phyloP scores from a whole-genome alignment of 2,888 invertebrate species.

The Cheilosia pagana region DNA sequence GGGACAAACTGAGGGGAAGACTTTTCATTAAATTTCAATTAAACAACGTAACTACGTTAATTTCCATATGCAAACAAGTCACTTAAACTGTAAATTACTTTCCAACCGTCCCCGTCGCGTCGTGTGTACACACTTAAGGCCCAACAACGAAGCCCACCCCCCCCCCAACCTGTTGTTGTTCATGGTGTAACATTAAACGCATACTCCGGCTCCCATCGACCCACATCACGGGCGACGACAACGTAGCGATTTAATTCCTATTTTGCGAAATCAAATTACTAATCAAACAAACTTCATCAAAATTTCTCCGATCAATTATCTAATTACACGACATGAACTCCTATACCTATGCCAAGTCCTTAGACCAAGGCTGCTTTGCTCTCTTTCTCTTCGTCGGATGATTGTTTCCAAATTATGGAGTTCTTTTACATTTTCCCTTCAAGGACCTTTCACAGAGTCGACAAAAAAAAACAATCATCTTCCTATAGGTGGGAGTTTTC shows the following conservation, averaged over 20 bases:
- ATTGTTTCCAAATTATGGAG: constrained; percentile 15
- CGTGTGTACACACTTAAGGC: constrained; percentile 2
- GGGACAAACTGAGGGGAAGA: constrained; percentile 57
- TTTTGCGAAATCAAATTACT: constrained; percentile 55
- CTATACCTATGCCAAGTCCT: background rate
- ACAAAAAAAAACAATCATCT: background rate
- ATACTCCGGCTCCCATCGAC: background rate
- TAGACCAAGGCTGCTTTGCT: too few species aligned
- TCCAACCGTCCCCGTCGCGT: constrained; percentile 21
- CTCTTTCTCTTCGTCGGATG: background rate
- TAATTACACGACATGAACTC: constrained; percentile 55
- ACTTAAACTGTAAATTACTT: constrained; percentile 72
- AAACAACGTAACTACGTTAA: constrained; percentile 70
- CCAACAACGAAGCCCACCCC: background rate
- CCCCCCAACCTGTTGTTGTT: background rate
- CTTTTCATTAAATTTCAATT: constrained; percentile 73
- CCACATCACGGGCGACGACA: background rate
- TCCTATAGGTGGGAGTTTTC: constrained; percentile 2
- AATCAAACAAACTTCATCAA: constrained; percentile 66
- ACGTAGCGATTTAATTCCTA: constrained; percentile 36
- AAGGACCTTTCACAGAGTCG: background rate
- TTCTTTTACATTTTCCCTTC: background rate
- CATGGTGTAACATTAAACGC: too few species aligned
- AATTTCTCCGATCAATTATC: constrained; percentile 55
- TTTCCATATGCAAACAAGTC: constrained; percentile 74